phyloP scores from a whole-genome alignment of 2,113 vertebrate genomes.

The Platanista minor region DNA sequence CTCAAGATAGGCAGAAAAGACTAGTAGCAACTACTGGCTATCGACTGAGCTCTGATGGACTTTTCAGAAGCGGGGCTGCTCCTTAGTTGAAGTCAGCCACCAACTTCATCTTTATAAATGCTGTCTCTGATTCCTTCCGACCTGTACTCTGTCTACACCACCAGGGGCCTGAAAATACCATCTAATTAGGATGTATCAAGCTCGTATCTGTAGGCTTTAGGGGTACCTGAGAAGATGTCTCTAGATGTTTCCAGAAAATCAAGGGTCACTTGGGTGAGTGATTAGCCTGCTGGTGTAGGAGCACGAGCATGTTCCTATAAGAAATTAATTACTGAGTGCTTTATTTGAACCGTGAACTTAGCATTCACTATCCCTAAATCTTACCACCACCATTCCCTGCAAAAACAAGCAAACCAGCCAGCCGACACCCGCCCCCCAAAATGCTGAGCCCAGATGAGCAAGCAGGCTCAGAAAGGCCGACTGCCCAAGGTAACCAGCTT shows the following conservation, averaged over 20 bases:
- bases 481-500: background rate
- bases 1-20: background rate
- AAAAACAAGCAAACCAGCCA: background rate
- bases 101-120: background rate
- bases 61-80: background rate
- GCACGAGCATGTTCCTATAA: background rate
- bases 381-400: background rate
- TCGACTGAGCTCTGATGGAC: background rate
- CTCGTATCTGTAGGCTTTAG: background rate
- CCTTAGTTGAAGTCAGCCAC: background rate
- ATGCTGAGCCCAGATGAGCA: background rate
- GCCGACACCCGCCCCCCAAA: background rate
- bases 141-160: background rate
- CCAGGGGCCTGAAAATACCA: background rate
- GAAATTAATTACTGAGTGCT: background rate
- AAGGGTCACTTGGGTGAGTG: background rate
- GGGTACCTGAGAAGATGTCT: background rate
- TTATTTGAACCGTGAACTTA: background rate
- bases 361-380: background rate
- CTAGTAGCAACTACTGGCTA: background rate
- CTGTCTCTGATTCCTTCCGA: background rate
- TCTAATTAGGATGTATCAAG: background rate
- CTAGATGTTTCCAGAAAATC: background rate
- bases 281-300: background rate
- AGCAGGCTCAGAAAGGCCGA: background rate